These are phyloP conservation scores for Propithecus deckenii DNA, from an alignment of 2,797 vertebrate species.

Conservation along the genomic window DNA sequence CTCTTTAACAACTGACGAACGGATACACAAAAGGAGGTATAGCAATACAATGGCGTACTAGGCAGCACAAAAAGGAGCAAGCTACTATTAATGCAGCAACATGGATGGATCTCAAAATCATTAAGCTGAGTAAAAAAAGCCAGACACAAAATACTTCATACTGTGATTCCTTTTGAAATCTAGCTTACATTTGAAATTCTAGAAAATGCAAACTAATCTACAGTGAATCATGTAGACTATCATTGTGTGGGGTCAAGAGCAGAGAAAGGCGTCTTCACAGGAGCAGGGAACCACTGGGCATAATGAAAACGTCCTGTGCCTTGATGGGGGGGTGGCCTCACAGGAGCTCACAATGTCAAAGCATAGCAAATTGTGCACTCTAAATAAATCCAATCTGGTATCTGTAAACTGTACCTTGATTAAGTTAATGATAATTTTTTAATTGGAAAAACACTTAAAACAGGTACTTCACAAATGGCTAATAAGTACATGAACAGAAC, in stretches of 20 bases:
- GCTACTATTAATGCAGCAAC: too few species aligned
- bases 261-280: not conserved
- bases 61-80: not conserved
- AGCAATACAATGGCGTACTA: not conserved
- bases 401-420: not conserved
- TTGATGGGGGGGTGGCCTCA: not conserved
- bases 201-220: not conserved
- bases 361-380: too few species aligned
- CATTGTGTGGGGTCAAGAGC: not conserved
- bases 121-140: not conserved
- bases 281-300: not conserved
- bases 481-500: not conserved
- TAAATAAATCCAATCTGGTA: fast-evolving
- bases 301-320: fast-evolving
- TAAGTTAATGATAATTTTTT: not conserved
- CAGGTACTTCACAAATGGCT: not conserved
- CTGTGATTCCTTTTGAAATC: not conserved
- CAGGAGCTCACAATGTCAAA: fast-evolving
- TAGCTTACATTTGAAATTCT: not conserved
- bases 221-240: not conserved
- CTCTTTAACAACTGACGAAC: not conserved
- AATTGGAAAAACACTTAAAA: not conserved
- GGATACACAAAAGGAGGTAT: not conserved
- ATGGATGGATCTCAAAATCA: not conserved
- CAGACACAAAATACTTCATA: not conserved